Conservation (phyloP, 2,888 invertebrate species). For the Andrena hattorfiana region DNA sequence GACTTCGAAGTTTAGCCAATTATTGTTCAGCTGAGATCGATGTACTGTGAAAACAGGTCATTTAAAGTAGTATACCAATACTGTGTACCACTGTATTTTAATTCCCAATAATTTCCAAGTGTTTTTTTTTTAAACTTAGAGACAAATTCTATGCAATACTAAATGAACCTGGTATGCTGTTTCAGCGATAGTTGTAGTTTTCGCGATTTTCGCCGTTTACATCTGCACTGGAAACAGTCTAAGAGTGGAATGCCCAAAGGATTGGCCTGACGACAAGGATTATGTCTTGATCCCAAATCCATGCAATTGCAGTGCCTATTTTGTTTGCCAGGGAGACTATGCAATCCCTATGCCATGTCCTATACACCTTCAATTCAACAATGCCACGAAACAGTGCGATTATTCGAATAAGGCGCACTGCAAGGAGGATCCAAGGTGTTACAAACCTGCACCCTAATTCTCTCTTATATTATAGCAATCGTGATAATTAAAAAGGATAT, state of each 20-base stretch:
- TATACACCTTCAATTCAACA: neutral
- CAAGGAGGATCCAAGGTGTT: neutral
- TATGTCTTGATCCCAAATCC: slow-evolving; percentile 1
- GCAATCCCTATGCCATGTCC: slow-evolving; percentile 31
- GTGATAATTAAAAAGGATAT: too few relatives aligned
- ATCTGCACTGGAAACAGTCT: neutral
- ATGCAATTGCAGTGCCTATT: slow-evolving; percentile 29
- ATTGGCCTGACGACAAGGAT: neutral
- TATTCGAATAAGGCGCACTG: neutral
- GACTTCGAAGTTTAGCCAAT: too few relatives aligned
- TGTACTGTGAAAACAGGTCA: too few relatives aligned
- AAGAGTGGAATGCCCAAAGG: neutral
- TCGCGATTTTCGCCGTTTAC: neutral
- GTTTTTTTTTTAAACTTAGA: too few relatives aligned
- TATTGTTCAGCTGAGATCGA: too few relatives aligned
- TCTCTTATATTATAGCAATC: neutral
- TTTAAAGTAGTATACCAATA: neutral
- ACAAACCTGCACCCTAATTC: neutral
- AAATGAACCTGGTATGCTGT: neutral
- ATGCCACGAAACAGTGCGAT: neutral
- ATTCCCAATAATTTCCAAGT: neutral
- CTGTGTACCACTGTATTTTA: too few relatives aligned
- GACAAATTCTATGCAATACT: neutral
- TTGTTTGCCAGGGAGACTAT: slow-evolving; percentile 9
- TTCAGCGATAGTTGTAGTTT: neutral